Evolutionary conservation across 2,888 invertebrate species (phyloP).

Genomic region (Chloromyia formosa): DNA sequence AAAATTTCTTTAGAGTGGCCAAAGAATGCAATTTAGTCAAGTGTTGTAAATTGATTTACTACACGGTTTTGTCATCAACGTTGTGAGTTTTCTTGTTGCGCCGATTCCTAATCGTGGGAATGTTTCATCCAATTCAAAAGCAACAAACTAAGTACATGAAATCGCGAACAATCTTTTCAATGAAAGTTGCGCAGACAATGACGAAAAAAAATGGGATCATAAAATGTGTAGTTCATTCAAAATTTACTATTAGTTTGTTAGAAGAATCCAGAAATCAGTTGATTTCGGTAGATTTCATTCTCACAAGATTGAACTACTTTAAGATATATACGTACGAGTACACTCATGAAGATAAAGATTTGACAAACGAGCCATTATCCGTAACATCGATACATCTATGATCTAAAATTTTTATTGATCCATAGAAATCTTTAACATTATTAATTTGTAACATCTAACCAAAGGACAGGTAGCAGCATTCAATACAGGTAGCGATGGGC

Average conservation of each 20-base stretch:
- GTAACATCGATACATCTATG: constrained; percentile 7
- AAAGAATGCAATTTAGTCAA: constrained; percentile 3
- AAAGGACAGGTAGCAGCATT: not conserved
- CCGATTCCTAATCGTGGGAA: not conserved
- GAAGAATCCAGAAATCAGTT: no score
- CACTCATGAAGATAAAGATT: no score
- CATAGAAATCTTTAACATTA: not conserved
- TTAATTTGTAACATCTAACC: constrained; percentile 15
- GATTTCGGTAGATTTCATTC: no score
- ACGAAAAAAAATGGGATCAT: not conserved
- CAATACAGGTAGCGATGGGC: constrained; percentile 28
- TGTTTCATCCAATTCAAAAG: no score
- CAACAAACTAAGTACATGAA: no score
- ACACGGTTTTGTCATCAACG: not conserved
- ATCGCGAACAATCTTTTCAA: no score
- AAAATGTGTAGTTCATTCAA: not conserved
- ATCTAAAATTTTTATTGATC: constrained; percentile 15
- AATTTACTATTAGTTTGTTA: not conserved
- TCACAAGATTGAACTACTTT: no score
- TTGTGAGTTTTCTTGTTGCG: not conserved
- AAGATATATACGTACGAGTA: no score
- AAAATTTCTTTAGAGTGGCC: not conserved
- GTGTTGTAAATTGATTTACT: constrained; percentile 1
- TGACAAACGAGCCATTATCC: not conserved
- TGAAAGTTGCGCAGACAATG: not conserved